Conservation (phyloP, 2,113 vertebrate genomes). For the Etheostoma cragini region DNA sequence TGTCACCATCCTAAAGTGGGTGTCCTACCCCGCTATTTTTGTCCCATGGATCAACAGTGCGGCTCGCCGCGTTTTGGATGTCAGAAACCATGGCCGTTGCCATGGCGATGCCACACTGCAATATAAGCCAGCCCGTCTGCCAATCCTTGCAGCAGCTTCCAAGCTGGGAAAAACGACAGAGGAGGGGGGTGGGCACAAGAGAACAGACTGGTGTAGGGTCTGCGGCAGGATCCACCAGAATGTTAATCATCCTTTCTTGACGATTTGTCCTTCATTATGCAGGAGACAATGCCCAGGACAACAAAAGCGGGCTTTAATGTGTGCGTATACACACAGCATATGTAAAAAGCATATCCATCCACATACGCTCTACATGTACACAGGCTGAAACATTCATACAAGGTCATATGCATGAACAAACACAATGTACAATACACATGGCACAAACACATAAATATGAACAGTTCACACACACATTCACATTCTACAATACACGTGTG, state of each 20-base stretch:
- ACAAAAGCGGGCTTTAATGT: constrained; percentile 27
- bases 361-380: constrained; percentile 17
- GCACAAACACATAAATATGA: constrained; percentile 13
- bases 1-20: constrained; percentile 48
- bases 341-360: constrained; percentile 20
- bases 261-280: constrained; percentile 84
- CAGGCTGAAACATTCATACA: constrained; percentile 6
- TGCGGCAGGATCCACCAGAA: constrained; percentile 81
- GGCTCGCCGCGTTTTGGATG: constrained; percentile 77
- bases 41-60: constrained; percentile 79
- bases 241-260: constrained; percentile 82
- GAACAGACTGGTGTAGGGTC: constrained; percentile 62
- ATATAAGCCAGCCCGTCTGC: constrained; percentile 75
- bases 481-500: not conserved
- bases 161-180: constrained; percentile 50
- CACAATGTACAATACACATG: not conserved
- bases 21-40: constrained; percentile 71
- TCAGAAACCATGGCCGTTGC: constrained; percentile 86
- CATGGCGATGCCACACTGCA: constrained; percentile 85
- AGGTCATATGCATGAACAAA: constrained; percentile 29
- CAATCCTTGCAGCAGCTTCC: constrained; percentile 75
- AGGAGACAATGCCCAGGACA: constrained; percentile 65
- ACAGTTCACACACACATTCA: not conserved
- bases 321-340: constrained; percentile 30
- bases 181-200: constrained; percentile 38